A percentile compares a stretch with the other conserved stretches of the same genome.
These are phyloP conservation scores for Echeneis naucrates DNA, from an alignment of 2,797 vertebrate genomes.

Conservation along the genomic window DNA sequence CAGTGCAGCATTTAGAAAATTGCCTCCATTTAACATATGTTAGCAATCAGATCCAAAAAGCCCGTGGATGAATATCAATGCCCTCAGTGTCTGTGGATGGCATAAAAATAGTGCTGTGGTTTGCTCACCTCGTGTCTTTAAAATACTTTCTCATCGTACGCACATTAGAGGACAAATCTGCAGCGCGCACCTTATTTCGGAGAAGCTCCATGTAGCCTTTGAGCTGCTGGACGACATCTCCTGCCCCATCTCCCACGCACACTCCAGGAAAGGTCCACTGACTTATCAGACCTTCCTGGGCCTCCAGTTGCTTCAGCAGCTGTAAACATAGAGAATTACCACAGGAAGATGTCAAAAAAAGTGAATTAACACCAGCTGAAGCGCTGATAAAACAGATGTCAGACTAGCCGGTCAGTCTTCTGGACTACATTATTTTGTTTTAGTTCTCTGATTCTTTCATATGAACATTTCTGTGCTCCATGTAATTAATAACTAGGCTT, in stretches of 20 bases:
- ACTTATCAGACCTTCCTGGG: slow-evolving; percentile 88
- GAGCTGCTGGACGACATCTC: slow-evolving; percentile 81
- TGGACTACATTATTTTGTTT: background rate
- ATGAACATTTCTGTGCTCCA: background rate
- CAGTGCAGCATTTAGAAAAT: slow-evolving; percentile 26
- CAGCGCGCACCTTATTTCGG: slow-evolving; percentile 85
- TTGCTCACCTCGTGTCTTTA: background rate
- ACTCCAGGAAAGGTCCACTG: slow-evolving; percentile 90
- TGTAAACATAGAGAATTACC: slow-evolving; percentile 70
- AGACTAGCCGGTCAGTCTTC: background rate
- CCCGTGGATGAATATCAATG: slow-evolving; percentile 48
- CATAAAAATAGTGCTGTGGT: slow-evolving; percentile 52
- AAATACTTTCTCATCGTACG: slow-evolving; percentile 27
- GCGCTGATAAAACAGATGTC: background rate
- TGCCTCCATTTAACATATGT: slow-evolving; percentile 59
- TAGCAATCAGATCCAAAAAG: slow-evolving; percentile 54
- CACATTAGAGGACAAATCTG: background rate
- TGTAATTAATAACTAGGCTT: background rate
- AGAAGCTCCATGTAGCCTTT: slow-evolving; percentile 89
- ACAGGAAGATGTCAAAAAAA: background rate
- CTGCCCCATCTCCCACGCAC: slow-evolving; percentile 78
- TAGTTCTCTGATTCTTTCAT: background rate
- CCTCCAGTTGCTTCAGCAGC: slow-evolving; percentile 88
- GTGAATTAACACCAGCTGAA: background rate
- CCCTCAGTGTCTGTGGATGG: slow-evolving; percentile 36